Evolutionary conservation across 2,113 vertebrate species (phyloP).

Genomic region (Piaya cayana): DNA sequence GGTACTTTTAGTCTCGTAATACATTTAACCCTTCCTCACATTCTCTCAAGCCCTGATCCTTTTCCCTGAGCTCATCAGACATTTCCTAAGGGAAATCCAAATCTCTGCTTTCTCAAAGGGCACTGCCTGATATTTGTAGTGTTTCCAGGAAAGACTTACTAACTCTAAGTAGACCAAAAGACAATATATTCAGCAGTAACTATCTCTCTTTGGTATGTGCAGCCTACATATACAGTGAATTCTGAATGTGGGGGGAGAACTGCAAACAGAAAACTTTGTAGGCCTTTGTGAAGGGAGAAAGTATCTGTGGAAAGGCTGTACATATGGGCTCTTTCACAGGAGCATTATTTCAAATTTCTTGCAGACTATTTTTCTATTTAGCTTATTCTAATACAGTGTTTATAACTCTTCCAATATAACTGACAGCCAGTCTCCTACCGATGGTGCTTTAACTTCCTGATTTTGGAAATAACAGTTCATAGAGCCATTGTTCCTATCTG

Average conservation of each 20-base stretch:
- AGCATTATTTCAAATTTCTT: background rate
- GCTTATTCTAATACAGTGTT: background rate
- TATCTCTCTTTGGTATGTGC: accelerated
- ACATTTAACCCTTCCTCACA: background rate
- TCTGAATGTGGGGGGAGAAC: background rate
- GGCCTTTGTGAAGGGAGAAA: background rate
- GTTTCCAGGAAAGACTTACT: background rate
- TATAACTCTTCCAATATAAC: background rate
- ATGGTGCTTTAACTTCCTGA: background rate
- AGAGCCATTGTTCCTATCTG: background rate
- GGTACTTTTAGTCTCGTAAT: background rate
- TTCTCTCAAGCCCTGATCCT: background rate
- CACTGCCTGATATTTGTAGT: background rate
- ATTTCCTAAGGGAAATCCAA: background rate
- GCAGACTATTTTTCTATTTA: background rate
- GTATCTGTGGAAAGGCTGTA: background rate
- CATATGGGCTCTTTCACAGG: accelerated
- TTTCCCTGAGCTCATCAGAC: background rate
- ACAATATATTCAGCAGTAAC: background rate
- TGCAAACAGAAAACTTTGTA: background rate
- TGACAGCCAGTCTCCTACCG: background rate
- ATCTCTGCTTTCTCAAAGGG: background rate
- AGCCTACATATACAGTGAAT: too few relatives aligned
- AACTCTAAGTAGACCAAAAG: background rate
- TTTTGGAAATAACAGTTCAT: background rate